phyloP scores from a whole-genome alignment of 2,888 invertebrate genomes.

The Tromatobia lineatoria region DNA sequence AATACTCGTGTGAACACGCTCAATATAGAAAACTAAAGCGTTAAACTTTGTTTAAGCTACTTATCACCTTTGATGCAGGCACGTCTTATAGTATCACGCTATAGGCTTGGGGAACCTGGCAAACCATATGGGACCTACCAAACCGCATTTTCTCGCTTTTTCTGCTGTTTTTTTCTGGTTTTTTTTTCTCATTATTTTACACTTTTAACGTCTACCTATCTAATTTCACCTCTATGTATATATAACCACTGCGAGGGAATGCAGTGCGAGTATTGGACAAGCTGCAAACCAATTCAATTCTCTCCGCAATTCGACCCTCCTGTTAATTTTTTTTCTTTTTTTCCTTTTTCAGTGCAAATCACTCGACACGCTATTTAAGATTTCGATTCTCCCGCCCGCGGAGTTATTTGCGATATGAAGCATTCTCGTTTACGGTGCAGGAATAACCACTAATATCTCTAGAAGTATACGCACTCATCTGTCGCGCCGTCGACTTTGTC shows the following conservation, averaged over 20 bases:
- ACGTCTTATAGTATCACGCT: constrained; percentile 85
- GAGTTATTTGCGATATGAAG: constrained; percentile 65
- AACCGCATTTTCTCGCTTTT: constrained; percentile 64
- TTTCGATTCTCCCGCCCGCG: constrained; percentile 30
- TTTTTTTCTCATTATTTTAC: constrained; percentile 60
- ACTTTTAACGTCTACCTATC: constrained; percentile 70
- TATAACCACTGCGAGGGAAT: constrained; percentile 59
- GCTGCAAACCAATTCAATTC: constrained; percentile 65
- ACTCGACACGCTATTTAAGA: constrained; percentile 4
- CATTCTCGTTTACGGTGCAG: constrained; percentile 63
- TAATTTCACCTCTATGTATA: constrained; percentile 66
- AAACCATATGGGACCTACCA: constrained; percentile 77
- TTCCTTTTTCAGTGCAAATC: neutral
- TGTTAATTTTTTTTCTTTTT: constrained; percentile 21
- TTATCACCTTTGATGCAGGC: constrained; percentile 83
- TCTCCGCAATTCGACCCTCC: constrained; percentile 21
- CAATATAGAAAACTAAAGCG: constrained; percentile 82
- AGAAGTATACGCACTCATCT: constrained; percentile 45
- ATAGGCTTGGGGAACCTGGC: constrained; percentile 79
- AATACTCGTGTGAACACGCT: constrained; percentile 68
- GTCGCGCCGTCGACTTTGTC: constrained; percentile 19
- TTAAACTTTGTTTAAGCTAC: constrained; percentile 75
- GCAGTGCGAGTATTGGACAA: constrained; percentile 58
- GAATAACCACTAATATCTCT: constrained; percentile 63
- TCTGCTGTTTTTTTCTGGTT: constrained; percentile 51